Evolutionary conservation across 2,797 vertebrate genomes (phyloP).

Genomic region (Micromesistius poutassou): DNA sequence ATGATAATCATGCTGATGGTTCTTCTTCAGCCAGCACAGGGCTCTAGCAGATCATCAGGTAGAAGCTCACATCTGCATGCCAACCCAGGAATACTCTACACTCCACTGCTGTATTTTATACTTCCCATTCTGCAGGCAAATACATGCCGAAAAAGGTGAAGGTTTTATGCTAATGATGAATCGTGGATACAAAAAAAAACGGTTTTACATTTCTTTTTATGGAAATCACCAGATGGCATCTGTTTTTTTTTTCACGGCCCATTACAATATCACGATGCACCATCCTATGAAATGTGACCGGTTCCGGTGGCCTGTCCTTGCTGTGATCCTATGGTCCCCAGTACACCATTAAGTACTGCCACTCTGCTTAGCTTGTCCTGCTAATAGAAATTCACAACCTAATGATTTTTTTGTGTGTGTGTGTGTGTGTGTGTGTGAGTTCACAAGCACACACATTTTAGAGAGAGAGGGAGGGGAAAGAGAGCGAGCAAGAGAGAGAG

Average conservation of each 20-base stretch:
- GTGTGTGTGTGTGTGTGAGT: conserved; percentile 7
- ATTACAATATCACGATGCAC: neutral
- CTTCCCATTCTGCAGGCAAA: neutral
- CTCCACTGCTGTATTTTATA: neutral
- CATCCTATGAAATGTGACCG: neutral
- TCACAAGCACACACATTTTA: conserved; percentile 9
- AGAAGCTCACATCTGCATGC: neutral
- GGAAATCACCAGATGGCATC: neutral
- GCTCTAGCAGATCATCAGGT: neutral
- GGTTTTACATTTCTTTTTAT: neutral
- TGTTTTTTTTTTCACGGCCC: neutral
- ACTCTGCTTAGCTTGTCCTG: neutral
- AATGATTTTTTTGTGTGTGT: conserved; percentile 13
- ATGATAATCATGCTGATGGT: neutral
- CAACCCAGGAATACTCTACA: neutral
- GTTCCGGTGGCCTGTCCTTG: neutral
- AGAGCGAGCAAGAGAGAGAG: too few species aligned
- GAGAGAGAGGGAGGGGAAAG: neutral
- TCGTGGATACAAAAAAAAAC: neutral
- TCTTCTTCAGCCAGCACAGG: neutral
- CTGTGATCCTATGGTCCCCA: neutral
- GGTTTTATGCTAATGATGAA: neutral
- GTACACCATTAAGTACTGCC: neutral
- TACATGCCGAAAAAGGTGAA: neutral
- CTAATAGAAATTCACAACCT: neutral